These are phyloP conservation scores for Cryptoleucopteryx plumbea DNA, from an alignment of 2,113 vertebrate species.

Conservation along the genomic window DNA sequence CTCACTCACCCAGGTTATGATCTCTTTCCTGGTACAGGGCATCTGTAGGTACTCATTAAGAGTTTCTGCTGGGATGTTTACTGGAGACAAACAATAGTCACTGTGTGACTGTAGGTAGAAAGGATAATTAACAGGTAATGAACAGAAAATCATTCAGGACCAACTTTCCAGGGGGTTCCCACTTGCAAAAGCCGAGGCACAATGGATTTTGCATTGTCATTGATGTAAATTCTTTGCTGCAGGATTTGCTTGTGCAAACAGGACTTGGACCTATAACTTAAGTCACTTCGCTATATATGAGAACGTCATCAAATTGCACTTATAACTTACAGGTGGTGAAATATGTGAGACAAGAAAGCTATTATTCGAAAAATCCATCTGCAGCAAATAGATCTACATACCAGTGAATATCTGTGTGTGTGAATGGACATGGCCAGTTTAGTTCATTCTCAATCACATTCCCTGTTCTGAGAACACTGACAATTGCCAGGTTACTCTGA, in stretches of 20 bases:
- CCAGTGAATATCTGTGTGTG: background rate
- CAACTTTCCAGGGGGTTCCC: background rate
- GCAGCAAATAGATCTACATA: background rate
- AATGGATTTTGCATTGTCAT: background rate
- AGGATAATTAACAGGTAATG: background rate
- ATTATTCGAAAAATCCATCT: background rate
- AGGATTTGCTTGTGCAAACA: conserved; percentile 27
- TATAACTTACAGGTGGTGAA: background rate
- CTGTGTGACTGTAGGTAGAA: background rate
- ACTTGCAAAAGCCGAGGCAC: background rate
- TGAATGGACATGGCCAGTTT: background rate
- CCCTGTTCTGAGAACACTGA: background rate
- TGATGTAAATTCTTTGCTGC: background rate
- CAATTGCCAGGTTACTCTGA: background rate
- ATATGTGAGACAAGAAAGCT: background rate
- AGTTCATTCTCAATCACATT: background rate
- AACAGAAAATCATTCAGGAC: background rate
- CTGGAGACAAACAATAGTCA: background rate
- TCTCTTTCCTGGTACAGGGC: background rate
- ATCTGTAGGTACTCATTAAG: background rate
- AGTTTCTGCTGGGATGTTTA: background rate
- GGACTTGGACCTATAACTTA: background rate
- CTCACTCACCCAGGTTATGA: background rate
- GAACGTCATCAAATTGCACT: background rate
- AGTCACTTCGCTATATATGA: background rate